Base-by-base conservation (phyloP, 2,888 invertebrate genomes). In the Elysia crispata region DNA sequence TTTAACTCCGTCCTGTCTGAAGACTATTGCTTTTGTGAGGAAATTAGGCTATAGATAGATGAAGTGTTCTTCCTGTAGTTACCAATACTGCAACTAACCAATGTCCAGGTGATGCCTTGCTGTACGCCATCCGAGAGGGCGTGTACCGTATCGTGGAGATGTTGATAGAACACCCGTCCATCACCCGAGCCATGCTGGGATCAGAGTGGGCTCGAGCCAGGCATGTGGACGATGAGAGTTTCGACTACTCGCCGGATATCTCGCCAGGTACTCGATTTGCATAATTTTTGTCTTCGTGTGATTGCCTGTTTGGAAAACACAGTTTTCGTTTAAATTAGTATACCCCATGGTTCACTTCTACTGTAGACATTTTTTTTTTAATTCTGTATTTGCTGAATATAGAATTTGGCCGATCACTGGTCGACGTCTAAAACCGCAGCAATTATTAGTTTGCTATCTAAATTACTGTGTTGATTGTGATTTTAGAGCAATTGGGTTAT, bases 121-220 rank as follows among this genome's bases (percentile, higher is more conserved):
- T 94, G 76, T 93, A 93, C 85, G 93, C 93, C 28, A 93, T 94
- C 76, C 89, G 93, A 69, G 93, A 93, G 87, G 94, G 93, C 18
- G 93, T 93, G 23, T 93, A 93, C 85, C 86, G 92, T 83, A 93
- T 94, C 76, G 94, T 94, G 18, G 94, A 94, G 77, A 93, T 94
- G 92, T 90, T 94, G 70, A 93, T 94, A 76, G 93, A 94, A 83
- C 94, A 94, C 83, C 93, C 91, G 0, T 92, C 92, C 76, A 93
- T 93, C 80, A 92, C 91, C 3, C 86, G 91, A 20, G 93, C 93
- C 54, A 93, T 93, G 93, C 88, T 93, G 49, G 93, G 94, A n/a
- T 91, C 92, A 60, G 93, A 93, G 60, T 94, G 94, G 94, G 89
- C 91, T 1, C 91, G 90, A 82, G 90, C 91, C n/a, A 88, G 88